Conservation (phyloP, 2,888 invertebrate species). For the Trichacis sp. region DNA sequence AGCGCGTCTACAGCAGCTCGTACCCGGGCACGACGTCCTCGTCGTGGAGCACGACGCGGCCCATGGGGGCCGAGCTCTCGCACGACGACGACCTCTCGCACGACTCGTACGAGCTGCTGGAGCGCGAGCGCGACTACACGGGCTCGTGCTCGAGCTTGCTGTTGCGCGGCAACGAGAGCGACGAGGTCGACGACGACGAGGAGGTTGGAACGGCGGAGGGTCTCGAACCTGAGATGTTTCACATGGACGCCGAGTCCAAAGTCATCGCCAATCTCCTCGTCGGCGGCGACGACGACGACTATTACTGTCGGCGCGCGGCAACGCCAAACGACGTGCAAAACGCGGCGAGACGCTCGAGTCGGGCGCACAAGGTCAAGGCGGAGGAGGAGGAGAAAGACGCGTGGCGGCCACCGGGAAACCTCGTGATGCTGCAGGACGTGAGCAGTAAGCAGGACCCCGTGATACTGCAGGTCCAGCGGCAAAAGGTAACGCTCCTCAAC, state of each 20-base stretch:
- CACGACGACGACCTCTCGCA: constrained; percentile 90
- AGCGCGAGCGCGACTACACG: constrained; percentile 72
- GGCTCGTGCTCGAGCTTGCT: constrained; percentile 66
- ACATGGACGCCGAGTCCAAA: constrained; percentile 73
- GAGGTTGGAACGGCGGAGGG: constrained; percentile 76
- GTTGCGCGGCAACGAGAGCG: constrained; percentile 62
- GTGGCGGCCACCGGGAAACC: constrained; percentile 48
- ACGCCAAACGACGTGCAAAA: constrained; percentile 56
- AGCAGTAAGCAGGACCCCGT: constrained; percentile 57
- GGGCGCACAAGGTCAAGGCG: constrained; percentile 61
- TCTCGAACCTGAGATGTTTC: constrained; percentile 81
- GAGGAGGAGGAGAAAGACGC: constrained; percentile 59
- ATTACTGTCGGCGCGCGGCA: too few relatives aligned
- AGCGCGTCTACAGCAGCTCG: constrained; percentile 86
- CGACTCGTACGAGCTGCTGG: constrained; percentile 88
- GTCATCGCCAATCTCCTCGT: constrained; percentile 61
- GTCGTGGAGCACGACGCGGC: constrained; percentile 74
- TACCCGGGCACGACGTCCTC: constrained; percentile 83
- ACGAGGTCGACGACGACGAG: constrained; percentile 69
- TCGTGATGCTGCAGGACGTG: constrained; percentile 53
- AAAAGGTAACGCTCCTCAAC: constrained; percentile 62
- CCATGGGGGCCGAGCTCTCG: constrained; percentile 78
- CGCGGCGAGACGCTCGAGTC: constrained; percentile 62
- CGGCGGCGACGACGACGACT: too few relatives aligned
- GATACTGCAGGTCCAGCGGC: constrained; percentile 60